phyloP scores from a whole-genome alignment of 2,797 vertebrate species.

The Menidia menidia region DNA sequence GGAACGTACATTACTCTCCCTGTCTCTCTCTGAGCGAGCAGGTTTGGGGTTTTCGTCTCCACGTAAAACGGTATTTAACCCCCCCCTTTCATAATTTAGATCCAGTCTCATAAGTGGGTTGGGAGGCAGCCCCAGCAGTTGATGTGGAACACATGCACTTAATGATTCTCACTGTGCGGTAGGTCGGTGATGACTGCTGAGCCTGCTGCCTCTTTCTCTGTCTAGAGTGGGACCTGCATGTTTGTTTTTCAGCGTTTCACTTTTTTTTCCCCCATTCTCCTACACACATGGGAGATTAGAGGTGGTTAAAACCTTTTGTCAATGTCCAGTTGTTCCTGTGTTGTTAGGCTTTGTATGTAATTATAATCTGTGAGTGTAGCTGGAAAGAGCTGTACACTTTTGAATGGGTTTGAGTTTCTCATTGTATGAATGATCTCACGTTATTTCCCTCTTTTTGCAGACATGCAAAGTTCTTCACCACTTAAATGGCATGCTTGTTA shows the following conservation, averaged over 20 bases:
- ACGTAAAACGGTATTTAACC: conserved; percentile 59
- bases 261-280: conserved; percentile 1
- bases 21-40: conserved; percentile 46
- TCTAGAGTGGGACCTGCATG: conserved; percentile 51
- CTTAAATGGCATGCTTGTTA: no score
- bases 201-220: conserved; percentile 62
- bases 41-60: conserved; percentile 65
- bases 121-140: conserved; percentile 72
- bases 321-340: conserved; percentile 40
- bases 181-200: conserved; percentile 73
- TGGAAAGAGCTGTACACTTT: conserved; percentile 16
- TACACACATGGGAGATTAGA: conserved; percentile 50
- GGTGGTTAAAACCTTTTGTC: conserved; percentile 44
- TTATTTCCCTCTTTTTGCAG: conserved; percentile 1
- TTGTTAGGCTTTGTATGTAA: conserved; percentile 12
- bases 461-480: neutral
- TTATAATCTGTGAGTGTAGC: conserved; percentile 4
- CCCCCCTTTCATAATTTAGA: conserved; percentile 68
- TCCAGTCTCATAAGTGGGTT: conserved; percentile 71
- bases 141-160: conserved; percentile 83
- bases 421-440: neutral
- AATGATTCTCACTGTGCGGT: conserved; percentile 82
- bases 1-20: conserved; percentile 13
- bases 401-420: neutral
- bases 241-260: conserved; percentile 28